Evolutionary conservation across 2,797 vertebrate genomes (phyloP).

Genomic region (Anabacerthia variegaticeps): DNA sequence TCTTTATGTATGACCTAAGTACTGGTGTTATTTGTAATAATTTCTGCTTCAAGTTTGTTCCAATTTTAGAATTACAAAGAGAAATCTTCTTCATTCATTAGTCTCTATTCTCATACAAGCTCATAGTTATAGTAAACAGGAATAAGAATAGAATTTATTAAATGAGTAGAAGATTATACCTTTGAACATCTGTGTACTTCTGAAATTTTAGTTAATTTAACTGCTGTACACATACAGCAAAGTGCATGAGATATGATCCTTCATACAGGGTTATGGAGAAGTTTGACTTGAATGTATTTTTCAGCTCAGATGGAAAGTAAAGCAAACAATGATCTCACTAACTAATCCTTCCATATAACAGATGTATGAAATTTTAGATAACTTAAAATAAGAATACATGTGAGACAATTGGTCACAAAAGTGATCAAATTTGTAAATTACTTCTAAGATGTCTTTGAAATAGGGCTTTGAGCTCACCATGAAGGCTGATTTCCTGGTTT

Average conservation of each 20-base stretch:
- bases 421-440: background rate
- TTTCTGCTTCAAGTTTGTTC: background rate
- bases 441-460: background rate
- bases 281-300: background rate
- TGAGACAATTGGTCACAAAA: background rate
- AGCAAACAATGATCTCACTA: background rate
- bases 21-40: background rate
- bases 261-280: background rate
- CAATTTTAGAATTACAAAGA: background rate
- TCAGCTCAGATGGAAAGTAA: background rate
- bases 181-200: background rate
- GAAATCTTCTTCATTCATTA: background rate
- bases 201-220: background rate
- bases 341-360: background rate
- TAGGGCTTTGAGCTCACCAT: background rate
- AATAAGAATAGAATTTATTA: background rate
- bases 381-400: background rate
- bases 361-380: background rate
- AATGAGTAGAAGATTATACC: background rate
- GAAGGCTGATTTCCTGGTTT: background rate
- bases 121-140: background rate
- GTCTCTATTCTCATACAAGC: background rate
- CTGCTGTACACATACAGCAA: background rate
- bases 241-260: background rate
- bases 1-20: background rate